Conservation (phyloP, 2,888 invertebrate species). For the Drosophila hamatofila region DNA sequence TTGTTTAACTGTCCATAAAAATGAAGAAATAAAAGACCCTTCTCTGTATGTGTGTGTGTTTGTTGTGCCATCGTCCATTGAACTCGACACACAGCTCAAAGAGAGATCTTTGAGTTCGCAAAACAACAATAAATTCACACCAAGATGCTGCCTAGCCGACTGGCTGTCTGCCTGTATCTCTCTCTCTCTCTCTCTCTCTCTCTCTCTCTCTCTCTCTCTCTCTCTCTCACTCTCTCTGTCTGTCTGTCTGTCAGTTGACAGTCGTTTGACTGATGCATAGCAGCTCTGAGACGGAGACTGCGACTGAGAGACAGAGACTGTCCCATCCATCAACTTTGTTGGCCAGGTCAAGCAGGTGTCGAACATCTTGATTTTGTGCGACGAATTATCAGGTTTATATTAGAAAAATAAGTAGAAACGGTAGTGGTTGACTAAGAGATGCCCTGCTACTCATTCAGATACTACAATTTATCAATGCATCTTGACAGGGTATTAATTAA, state of each 20-base stretch:
- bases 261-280: constrained; percentile 40
- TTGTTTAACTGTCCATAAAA: constrained; percentile 76
- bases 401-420: neutral
- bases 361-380: constrained; percentile 47
- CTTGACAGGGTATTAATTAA: no score
- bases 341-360: constrained; percentile 58
- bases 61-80: constrained; percentile 54
- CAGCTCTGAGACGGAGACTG: constrained; percentile 9
- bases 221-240: no score
- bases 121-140: constrained; percentile 71
- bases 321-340: constrained; percentile 64
- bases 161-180: constrained; percentile 9
- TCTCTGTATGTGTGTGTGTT: constrained; percentile 31
- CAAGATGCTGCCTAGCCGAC: constrained; percentile 49
- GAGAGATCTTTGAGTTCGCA: constrained; percentile 58
- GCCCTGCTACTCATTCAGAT: no score
- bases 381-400: constrained; percentile 34
- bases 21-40: constrained; percentile 73
- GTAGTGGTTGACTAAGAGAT: neutral
- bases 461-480: no score
- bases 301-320: constrained; percentile 2
- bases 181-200: constrained; percentile 6
- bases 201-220: neutral
- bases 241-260: constrained; percentile 34
- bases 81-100: constrained; percentile 51